Percentiles rank a stretch among this genome's conserved stretches.
These are phyloP conservation scores for Pomatostomus ruficeps DNA, from an alignment of 2,113 vertebrate species.

Conservation along the genomic window DNA sequence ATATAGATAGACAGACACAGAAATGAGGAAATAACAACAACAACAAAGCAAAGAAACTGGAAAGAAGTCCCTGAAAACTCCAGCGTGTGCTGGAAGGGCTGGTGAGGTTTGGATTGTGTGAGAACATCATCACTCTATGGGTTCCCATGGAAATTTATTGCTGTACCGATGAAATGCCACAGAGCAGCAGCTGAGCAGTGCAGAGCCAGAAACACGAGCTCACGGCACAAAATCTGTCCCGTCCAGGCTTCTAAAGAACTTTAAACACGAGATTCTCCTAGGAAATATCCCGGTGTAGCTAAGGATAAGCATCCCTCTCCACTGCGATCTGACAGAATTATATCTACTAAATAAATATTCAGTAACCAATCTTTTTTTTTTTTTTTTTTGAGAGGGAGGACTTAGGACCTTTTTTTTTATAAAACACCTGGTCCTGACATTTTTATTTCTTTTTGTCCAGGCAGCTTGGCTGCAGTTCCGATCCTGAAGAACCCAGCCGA, in stretches of 20 bases:
- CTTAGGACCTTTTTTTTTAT: not conserved
- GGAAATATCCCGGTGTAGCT: not conserved
- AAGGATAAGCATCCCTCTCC: not conserved
- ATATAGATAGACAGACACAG: not conserved
- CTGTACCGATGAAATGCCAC: rapidly evolving
- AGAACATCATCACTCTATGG: rapidly evolving
- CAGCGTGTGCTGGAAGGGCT: no score
- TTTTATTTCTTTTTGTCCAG: not conserved
- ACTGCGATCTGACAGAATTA: no score
- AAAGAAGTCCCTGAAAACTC: not conserved
- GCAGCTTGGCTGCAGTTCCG: not conserved
- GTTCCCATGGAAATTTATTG: not conserved
- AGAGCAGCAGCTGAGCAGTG: not conserved
- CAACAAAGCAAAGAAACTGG: not conserved
- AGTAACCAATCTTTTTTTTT: no score
- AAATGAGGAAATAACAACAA: not conserved
- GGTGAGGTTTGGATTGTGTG: rapidly evolving
- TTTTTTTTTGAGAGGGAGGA: not conserved
- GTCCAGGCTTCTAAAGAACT: not conserved
- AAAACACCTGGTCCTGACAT: not conserved
- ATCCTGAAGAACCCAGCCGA: not conserved
- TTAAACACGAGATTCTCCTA: not conserved
- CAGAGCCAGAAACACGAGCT: not conserved
- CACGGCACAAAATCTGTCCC: rapidly evolving
- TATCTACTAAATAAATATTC: not conserved